phyloP scores from a whole-genome alignment of 2,113 vertebrate genomes.

The Gambusia affinis region DNA sequence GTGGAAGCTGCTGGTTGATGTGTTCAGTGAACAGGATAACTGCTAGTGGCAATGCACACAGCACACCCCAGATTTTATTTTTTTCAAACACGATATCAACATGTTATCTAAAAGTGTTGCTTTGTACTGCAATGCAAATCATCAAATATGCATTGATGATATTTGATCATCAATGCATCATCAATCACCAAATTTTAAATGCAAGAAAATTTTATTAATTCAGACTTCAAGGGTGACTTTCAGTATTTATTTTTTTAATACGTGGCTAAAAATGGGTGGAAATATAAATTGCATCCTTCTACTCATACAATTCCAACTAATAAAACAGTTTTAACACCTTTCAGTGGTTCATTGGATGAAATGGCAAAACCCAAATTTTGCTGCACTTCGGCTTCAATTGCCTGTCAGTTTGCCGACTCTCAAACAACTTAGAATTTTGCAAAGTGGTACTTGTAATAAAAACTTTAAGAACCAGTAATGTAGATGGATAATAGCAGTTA shows the following conservation, averaged over 20 bases:
- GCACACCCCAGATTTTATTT: background rate
- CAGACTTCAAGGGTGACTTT: background rate
- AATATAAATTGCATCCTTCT: background rate
- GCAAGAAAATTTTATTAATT: background rate
- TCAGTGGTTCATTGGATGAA: too few species aligned
- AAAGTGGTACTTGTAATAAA: background rate
- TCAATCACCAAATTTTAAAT: background rate
- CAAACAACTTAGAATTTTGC: background rate
- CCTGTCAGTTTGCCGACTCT: background rate
- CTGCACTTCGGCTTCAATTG: background rate
- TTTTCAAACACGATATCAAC: background rate
- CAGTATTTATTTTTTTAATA: background rate
- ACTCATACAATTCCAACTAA: background rate
- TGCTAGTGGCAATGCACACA: background rate
- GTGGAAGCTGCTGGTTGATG: background rate
- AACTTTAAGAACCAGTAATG: background rate
- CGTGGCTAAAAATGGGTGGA: background rate
- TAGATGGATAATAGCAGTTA: background rate
- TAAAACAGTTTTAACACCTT: background rate
- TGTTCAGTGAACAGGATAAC: background rate
- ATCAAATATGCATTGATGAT: too few species aligned
- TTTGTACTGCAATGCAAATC: background rate
- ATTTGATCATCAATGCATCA: too few species aligned
- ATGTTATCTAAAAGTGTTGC: background rate
- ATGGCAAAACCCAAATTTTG: background rate